Conservation (phyloP, 2,113 vertebrate genomes). For the Lynx canadensis region DNA sequence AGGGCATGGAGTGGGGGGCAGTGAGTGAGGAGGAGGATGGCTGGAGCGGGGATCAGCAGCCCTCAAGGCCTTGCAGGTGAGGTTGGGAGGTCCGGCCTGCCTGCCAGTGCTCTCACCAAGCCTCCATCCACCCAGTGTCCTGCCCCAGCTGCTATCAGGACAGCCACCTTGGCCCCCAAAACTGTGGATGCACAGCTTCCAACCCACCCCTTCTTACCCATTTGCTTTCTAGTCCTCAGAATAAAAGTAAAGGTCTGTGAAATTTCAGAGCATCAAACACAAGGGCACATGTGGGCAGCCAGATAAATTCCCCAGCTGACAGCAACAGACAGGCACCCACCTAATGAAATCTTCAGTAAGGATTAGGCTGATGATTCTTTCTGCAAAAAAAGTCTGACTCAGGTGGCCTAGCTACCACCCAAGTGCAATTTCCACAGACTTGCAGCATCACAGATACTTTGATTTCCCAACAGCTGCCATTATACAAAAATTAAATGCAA, state of each 20-base stretch:
- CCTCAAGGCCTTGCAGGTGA: accelerated
- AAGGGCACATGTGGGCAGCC: not conserved
- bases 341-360: conserved; percentile 1
- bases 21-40: not conserved
- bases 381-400: not conserved
- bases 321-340: not conserved
- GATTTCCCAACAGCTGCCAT: conserved; percentile 57
- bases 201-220: accelerated
- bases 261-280: not conserved
- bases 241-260: not conserved
- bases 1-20: no score
- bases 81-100: accelerated
- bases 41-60: accelerated
- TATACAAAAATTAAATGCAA: conserved; percentile 64
- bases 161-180: not conserved
- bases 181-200: not conserved
- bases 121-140: accelerated
- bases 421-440: not conserved
- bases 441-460: not conserved
- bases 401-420: not conserved
- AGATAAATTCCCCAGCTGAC: not conserved
- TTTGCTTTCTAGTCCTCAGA: not conserved
- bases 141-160: not conserved
- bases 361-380: not conserved
- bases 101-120: not conserved